Percentiles rank a stretch among this genome's conserved stretches.
phyloP scores from a whole-genome alignment of 1,140 invertebrate genomes.

The Acromyrmex charruanus region DNA sequence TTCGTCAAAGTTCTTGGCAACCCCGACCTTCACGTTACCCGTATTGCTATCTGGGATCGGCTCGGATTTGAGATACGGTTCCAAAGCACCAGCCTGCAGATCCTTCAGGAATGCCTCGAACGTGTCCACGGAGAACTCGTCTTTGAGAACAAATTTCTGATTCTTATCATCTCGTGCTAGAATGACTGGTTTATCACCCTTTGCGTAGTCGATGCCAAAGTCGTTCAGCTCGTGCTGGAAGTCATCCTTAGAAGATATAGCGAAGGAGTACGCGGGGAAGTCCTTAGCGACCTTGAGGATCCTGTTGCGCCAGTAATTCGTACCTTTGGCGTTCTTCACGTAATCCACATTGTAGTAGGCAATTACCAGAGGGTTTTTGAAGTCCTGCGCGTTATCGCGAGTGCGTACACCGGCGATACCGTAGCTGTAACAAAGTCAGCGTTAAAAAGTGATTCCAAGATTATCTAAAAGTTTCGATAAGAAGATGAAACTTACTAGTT shows the following conservation, averaged over 20 bases:
- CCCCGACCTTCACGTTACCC: slow-evolving; percentile 95
- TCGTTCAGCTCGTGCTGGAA: slow-evolving; percentile 98
- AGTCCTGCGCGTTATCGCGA: slow-evolving; percentile 94
- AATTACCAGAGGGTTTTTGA: slow-evolving; percentile 95
- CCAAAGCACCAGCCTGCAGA: slow-evolving; percentile 93
- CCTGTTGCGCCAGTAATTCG: slow-evolving; percentile 99
- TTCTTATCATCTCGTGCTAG: slow-evolving; percentile 93
- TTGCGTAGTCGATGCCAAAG: slow-evolving; percentile 95
- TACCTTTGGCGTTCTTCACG: slow-evolving; percentile 98
- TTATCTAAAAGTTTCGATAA: neutral
- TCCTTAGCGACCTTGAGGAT: slow-evolving; percentile 98
- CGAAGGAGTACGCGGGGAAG: slow-evolving; percentile 94
- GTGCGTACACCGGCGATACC: slow-evolving; percentile 97
- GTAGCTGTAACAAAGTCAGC: slow-evolving; percentile 89
- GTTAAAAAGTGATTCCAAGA: neutral
- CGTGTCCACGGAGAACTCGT: slow-evolving; percentile 96
- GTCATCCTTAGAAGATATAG: slow-evolving; percentile 96
- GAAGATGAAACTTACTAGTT: slow-evolving; percentile 91
- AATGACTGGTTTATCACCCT: slow-evolving; percentile 96
- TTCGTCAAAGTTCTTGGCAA: slow-evolving; percentile 99
- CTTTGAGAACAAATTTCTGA: slow-evolving; percentile 96
- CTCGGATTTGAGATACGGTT: slow-evolving; percentile 98
- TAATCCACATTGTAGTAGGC: slow-evolving; percentile 99
- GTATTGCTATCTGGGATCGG: slow-evolving; percentile 95
- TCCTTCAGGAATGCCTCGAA: slow-evolving; percentile 96